Evolutionary conservation across 1,140 invertebrate species (phyloP).

Genomic region (Conus ventricosus): DNA sequence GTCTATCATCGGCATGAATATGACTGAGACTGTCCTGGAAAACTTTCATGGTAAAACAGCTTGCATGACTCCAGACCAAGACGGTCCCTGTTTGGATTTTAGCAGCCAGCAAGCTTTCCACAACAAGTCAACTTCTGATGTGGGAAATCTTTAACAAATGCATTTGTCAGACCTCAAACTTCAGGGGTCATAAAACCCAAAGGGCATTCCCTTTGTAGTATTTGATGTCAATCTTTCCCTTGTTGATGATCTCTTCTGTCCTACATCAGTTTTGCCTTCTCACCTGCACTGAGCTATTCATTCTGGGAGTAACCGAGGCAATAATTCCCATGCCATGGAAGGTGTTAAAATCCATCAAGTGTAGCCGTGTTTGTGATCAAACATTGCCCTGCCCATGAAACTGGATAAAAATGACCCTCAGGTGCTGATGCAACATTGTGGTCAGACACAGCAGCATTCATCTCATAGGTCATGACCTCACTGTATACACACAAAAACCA

Average conservation of each 20-base stretch:
- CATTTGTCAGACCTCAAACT: constrained; percentile 25
- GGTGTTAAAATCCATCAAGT: too few relatives aligned
- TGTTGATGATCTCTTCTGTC: constrained; percentile 34
- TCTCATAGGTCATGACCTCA: too few relatives aligned
- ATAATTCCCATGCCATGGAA: too few relatives aligned
- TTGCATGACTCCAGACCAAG: too few relatives aligned
- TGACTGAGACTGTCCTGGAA: constrained; percentile 53
- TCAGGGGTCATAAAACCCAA: constrained; percentile 15
- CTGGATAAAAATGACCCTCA: too few relatives aligned
- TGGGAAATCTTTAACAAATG: constrained; percentile 9
- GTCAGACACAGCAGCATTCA: too few relatives aligned
- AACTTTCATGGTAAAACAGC: constrained; percentile 23
- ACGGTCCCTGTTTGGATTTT: too few relatives aligned
- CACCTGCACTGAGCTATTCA: constrained; percentile 4
- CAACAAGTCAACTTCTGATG: constrained; percentile 35
- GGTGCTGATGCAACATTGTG: too few relatives aligned
- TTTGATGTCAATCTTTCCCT: constrained; percentile 42
- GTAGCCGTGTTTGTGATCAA: too few relatives aligned
- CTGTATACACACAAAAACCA: too few relatives aligned
- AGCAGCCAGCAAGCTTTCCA: constrained; percentile 40
- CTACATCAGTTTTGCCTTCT: constrained; percentile 27
- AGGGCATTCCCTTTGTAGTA: constrained; percentile 26
- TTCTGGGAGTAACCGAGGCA: constrained; percentile 42
- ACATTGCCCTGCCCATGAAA: too few relatives aligned
- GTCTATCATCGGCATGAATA: too few relatives aligned